These are phyloP conservation scores for Enteromius thamalakanensis DNA, from an alignment of 2,797 vertebrate genomes.

Conservation along the genomic window DNA sequence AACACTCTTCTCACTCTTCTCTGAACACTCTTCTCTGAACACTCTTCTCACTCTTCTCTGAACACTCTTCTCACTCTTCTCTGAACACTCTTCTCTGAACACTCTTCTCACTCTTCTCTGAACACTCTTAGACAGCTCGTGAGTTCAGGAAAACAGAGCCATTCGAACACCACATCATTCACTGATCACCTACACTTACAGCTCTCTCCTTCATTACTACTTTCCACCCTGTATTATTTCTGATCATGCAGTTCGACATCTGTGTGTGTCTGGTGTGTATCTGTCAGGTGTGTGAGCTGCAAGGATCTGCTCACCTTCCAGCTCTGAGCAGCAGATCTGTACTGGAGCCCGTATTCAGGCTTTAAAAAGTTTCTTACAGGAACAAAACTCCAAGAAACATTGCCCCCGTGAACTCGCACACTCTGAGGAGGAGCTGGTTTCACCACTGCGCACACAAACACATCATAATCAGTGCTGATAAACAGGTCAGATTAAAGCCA, in stretches of 20 bases:
- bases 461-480: background rate
- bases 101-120: background rate
- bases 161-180: background rate
- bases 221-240: background rate
- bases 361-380: accelerated
- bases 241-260: background rate
- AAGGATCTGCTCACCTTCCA: conserved; percentile 37
- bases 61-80: too few species aligned
- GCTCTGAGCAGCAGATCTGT: background rate
- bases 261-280: background rate
- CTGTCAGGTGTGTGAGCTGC: background rate
- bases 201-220: too few species aligned
- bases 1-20: too few species aligned
- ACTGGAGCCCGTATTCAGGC: background rate
- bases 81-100: background rate
- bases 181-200: background rate
- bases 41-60: too few species aligned
- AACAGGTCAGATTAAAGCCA: background rate
- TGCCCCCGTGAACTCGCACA: background rate
- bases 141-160: background rate
- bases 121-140: background rate
- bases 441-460: background rate
- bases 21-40: too few species aligned
- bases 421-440: background rate
- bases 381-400: background rate